Percentiles rank a stretch among this genome's conserved stretches.
These are phyloP conservation scores for Ridgeia piscesae DNA, from an alignment of 1,140 invertebrate genomes.

Conservation along the genomic window DNA sequence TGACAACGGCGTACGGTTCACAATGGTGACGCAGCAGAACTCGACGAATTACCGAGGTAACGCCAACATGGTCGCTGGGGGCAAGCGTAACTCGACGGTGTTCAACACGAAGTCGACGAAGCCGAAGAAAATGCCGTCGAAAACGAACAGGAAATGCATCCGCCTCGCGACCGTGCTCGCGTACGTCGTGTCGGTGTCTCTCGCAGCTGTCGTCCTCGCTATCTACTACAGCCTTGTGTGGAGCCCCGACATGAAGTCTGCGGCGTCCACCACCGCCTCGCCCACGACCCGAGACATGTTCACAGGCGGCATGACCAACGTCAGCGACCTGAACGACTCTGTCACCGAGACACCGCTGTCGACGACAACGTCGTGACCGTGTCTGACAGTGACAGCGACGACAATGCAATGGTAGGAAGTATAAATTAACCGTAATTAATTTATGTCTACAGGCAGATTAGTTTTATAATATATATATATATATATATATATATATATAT, in stretches of 20 bases:
- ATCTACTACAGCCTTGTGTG: conserved; percentile 95
- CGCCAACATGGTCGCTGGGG: conserved; percentile 22
- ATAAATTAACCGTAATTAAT: background rate
- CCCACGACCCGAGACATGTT: background rate
- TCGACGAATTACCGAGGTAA: conserved; percentile 38
- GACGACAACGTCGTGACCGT: background rate
- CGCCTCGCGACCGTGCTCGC: conserved; percentile 92
- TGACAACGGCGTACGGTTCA: background rate
- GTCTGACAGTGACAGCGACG: background rate
- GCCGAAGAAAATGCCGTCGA: conserved; percentile 49
- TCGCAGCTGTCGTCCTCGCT: conserved; percentile 91
- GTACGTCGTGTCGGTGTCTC: conserved; percentile 91
- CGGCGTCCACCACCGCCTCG: conserved; percentile 26
- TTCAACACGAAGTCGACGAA: conserved; percentile 45
- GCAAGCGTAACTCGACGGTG: conserved; percentile 44
- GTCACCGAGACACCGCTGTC: background rate
- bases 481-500: no score
- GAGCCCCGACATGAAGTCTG: conserved; percentile 70
- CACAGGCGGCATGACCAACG: background rate
- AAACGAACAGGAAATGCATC: conserved; percentile 64
- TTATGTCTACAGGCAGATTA: no score
- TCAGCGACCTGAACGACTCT: background rate
- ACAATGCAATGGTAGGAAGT: background rate
- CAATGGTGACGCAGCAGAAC: conserved; percentile 45
- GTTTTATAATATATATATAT: no score